Conservation (phyloP, 2,113 vertebrate genomes). For the Pedionomus torquatus region DNA sequence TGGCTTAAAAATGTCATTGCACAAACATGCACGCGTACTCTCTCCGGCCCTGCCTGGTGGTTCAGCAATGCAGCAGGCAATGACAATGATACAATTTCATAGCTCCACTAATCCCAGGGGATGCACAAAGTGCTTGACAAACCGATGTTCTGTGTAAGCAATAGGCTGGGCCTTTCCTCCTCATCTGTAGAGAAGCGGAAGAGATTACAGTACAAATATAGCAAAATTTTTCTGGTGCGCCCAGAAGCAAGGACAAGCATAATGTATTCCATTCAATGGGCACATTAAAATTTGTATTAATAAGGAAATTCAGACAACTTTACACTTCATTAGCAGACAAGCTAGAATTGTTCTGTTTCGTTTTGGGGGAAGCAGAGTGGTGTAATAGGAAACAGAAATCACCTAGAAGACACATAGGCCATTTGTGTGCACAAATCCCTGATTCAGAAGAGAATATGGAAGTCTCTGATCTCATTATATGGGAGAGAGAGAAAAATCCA, state of each 20-base stretch:
- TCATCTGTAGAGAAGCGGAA: not conserved
- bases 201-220: slow-evolving; percentile 2
- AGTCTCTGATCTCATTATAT: not conserved
- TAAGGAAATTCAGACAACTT: not conserved
- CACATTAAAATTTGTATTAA: not conserved
- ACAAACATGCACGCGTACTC: slow-evolving; percentile 47
- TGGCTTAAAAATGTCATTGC: slow-evolving; percentile 64
- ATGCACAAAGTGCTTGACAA: slow-evolving; percentile 52
- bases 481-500: not conserved
- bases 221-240: not conserved
- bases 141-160: slow-evolving; percentile 24
- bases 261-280: not conserved
- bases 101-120: slow-evolving; percentile 54
- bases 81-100: slow-evolving; percentile 63
- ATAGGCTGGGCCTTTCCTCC: not conserved
- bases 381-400: not conserved
- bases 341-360: not conserved
- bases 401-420: not conserved
- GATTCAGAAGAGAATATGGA: not conserved
- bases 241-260: not conserved
- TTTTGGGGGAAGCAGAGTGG: not conserved
- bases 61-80: slow-evolving; percentile 52
- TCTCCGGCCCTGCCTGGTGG: slow-evolving; percentile 22
- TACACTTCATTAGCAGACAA: slow-evolving; percentile 24
- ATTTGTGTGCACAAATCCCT: not conserved